A percentile compares a stretch with the other conserved stretches of the same genome.
phyloP scores from a whole-genome alignment of 2,888 invertebrate genomes.

The Odontocolon sp. region DNA sequence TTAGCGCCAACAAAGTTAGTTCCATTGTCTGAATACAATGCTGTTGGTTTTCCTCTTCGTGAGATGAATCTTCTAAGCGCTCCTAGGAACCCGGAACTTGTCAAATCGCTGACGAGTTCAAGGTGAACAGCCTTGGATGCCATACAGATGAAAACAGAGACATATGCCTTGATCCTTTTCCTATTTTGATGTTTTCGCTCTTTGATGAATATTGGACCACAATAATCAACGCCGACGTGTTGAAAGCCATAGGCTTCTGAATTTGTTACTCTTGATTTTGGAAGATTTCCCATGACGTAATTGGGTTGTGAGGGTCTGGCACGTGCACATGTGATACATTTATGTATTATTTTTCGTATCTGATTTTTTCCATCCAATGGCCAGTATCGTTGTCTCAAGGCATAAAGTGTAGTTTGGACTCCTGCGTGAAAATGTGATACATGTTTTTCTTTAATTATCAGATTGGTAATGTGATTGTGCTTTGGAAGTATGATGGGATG shows the following conservation, averaged over 20 bases:
- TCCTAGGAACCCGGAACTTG: conserved; percentile 61
- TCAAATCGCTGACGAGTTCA: conserved; percentile 64
- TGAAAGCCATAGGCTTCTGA: conserved; percentile 66
- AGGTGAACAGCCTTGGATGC: conserved; percentile 68
- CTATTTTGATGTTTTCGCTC: conserved; percentile 55
- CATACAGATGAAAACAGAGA: conserved; percentile 67
- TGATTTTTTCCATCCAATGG: conserved; percentile 29
- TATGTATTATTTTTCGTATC: conserved; percentile 22
- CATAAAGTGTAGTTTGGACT: conserved; percentile 23
- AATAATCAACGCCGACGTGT: conserved; percentile 66
- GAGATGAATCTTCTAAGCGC: conserved; percentile 63
- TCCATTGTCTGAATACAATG: conserved; percentile 66
- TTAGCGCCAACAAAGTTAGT: conserved; percentile 64
- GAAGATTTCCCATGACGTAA: conserved; percentile 69
- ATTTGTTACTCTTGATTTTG: conserved; percentile 59
- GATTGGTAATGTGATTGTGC: conserved; percentile 22
- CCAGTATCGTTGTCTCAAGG: conserved; percentile 41
- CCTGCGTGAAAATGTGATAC: conserved; percentile 31
- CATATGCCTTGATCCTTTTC: conserved; percentile 58
- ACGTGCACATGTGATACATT: conserved; percentile 61
- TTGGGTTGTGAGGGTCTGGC: conserved; percentile 40
- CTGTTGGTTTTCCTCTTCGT: conserved; percentile 55
- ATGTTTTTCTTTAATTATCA: conserved; percentile 34
- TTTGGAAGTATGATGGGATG: conserved; percentile 30
- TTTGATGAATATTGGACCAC: conserved; percentile 64